Conservation (phyloP, 2,797 vertebrate species). For the Myotis vivesi region DNA sequence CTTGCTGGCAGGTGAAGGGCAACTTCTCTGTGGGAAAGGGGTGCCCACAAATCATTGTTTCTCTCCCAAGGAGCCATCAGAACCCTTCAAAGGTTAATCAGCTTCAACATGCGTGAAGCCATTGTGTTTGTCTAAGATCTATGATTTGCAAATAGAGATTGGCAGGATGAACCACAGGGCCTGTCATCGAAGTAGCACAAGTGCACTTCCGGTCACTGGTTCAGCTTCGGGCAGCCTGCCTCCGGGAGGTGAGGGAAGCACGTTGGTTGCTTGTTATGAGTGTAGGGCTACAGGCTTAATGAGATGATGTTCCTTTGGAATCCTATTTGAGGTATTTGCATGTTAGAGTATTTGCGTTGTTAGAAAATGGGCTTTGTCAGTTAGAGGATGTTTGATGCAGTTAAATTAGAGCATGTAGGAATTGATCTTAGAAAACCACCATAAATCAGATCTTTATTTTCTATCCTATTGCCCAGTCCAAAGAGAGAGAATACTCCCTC, state of each 20-base stretch:
- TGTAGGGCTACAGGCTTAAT: neutral
- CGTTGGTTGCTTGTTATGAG: neutral
- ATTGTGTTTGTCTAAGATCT: neutral
- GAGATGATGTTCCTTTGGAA: neutral
- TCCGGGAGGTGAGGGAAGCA: neutral
- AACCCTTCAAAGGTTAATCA: slow-evolving; percentile 48
- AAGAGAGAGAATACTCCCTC: neutral
- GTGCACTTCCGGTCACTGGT: neutral
- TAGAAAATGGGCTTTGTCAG: neutral
- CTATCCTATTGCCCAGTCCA: neutral
- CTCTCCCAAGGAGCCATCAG: slow-evolving; percentile 12
- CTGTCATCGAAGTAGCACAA: slow-evolving; percentile 41
- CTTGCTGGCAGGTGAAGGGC: neutral
- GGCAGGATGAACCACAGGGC: neutral
- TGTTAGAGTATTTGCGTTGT: neutral
- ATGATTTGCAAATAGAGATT: slow-evolving; percentile 33
- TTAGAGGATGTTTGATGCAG: neutral
- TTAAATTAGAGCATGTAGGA: neutral
- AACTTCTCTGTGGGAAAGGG: neutral
- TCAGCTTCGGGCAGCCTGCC: neutral
- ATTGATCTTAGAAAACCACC: neutral
- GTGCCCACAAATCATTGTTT: slow-evolving; percentile 15
- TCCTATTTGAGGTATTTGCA: neutral
- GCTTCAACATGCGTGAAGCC: neutral
- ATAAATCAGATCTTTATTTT: neutral